Evolutionary conservation across 2,113 vertebrate species (phyloP).

Genomic region (Donacobius atricapilla): DNA sequence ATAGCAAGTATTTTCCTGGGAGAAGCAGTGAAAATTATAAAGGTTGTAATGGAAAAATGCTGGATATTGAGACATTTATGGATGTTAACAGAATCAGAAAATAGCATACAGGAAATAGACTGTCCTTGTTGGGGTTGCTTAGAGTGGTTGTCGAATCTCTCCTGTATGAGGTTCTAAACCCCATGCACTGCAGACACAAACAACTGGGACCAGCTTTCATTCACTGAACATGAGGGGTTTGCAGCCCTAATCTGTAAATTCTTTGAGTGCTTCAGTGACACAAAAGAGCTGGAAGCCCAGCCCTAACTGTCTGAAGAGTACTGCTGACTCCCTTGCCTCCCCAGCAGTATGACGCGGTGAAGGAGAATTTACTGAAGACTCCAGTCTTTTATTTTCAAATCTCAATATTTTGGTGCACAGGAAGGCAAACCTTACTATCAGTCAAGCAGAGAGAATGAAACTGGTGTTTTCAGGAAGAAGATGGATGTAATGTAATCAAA

Average conservation of each 20-base stretch:
- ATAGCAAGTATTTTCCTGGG: background rate
- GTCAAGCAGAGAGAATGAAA: background rate
- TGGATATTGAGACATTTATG: background rate
- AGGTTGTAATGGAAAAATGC: background rate
- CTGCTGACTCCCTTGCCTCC: background rate
- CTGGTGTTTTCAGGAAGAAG: background rate
- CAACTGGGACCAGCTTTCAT: background rate
- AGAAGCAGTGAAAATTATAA: background rate
- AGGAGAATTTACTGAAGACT: background rate
- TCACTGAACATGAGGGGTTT: background rate
- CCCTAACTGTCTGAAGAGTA: background rate
- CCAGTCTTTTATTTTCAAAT: background rate
- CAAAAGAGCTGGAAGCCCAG: background rate
- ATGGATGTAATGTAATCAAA: background rate
- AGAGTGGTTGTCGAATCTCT: background rate
- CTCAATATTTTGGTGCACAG: background rate
- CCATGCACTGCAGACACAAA: background rate
- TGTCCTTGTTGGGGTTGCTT: background rate
- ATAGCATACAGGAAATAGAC: background rate
- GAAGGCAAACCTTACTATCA: background rate
- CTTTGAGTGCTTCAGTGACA: background rate
- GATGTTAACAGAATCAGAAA: background rate
- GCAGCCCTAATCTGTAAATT: background rate
- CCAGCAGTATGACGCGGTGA: accelerated
- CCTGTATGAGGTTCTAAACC: background rate